Conservation (phyloP, 2,888 invertebrate species). For the Caenorhabditis virilis region DNA sequence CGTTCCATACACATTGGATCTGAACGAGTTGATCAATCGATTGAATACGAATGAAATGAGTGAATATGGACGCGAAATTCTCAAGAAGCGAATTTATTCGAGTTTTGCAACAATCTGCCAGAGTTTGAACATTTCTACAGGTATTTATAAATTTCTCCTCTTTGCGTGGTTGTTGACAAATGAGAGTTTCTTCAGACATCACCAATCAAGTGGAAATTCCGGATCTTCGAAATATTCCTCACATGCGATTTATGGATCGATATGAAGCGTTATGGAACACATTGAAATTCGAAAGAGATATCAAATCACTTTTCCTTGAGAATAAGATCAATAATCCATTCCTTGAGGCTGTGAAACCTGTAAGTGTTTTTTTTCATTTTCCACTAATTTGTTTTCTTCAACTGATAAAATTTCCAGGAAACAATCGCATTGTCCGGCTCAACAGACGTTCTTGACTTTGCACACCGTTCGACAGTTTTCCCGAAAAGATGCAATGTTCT, state of each 20-base stretch:
- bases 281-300: conserved; percentile 44
- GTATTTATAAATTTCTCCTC: not conserved
- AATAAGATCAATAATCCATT: conserved; percentile 45
- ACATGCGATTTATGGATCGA: conserved; percentile 43
- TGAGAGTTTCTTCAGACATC: too few relatives aligned
- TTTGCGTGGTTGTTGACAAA: not conserved
- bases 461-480: conserved; percentile 42
- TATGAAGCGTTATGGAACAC: conserved; percentile 46
- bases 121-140: conserved; percentile 29
- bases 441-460: conserved; percentile 31
- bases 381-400: too few relatives aligned
- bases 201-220: too few relatives aligned
- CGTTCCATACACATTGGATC: conserved; percentile 39
- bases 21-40: conserved; percentile 37
- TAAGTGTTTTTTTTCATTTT: too few relatives aligned
- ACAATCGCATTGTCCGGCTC: conserved; percentile 17
- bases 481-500: conserved; percentile 41
- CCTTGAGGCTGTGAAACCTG: conserved; percentile 25
- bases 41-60: conserved; percentile 44
- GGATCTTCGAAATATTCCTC: conserved; percentile 12
- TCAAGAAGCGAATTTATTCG: conserved; percentile 36
- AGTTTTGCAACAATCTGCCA: conserved; percentile 42
- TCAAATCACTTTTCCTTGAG: conserved; percentile 46
- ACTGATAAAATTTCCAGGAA: too few relatives aligned
- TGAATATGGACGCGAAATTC: conserved; percentile 35